phyloP scores from a whole-genome alignment of 2,888 invertebrate genomes.

The Notocelia uddmanniana region DNA sequence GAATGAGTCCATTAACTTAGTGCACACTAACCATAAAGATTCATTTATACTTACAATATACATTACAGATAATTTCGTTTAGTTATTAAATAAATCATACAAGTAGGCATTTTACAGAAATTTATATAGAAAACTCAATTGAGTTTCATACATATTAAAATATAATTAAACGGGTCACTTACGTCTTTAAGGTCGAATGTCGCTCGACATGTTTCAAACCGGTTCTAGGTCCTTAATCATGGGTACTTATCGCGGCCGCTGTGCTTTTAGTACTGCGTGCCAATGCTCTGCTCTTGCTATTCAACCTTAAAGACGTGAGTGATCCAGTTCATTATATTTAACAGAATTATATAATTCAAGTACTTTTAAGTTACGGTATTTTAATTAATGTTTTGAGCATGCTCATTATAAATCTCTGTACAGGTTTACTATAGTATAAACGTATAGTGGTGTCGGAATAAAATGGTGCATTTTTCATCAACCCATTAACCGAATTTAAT shows the following conservation, averaged over 20 bases:
- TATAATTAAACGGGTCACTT: too few species aligned
- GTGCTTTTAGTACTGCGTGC: too few species aligned
- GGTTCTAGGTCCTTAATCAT: too few species aligned
- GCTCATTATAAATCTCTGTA: conserved; percentile 52
- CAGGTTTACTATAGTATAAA: conserved; percentile 55
- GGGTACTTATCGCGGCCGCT: too few species aligned
- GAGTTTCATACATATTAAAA: too few species aligned
- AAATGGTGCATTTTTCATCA: conserved; percentile 15
- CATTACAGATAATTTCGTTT: conserved; percentile 84
- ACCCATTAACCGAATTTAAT: conserved; percentile 12
- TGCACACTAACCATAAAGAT: conserved; percentile 82
- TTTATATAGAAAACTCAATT: too few species aligned
- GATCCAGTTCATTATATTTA: too few species aligned
- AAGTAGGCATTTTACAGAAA: conserved; percentile 58
- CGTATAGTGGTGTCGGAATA: conserved; percentile 21
- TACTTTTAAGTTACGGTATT: conserved; percentile 54
- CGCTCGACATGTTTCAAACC: too few species aligned
- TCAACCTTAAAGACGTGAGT: too few species aligned
- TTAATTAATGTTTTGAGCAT: conserved; percentile 69
- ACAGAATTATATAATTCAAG: conserved; percentile 55
- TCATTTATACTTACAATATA: conserved; percentile 86
- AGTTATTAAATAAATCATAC: conserved; percentile 58
- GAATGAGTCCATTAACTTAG: conserved; percentile 66
- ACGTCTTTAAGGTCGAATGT: too few species aligned
- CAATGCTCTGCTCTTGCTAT: too few species aligned